Evolutionary conservation across 2,113 vertebrate species (phyloP), one percentile per base, ranked within the genome.

Genomic region (Perccottus glenii): DNA sequence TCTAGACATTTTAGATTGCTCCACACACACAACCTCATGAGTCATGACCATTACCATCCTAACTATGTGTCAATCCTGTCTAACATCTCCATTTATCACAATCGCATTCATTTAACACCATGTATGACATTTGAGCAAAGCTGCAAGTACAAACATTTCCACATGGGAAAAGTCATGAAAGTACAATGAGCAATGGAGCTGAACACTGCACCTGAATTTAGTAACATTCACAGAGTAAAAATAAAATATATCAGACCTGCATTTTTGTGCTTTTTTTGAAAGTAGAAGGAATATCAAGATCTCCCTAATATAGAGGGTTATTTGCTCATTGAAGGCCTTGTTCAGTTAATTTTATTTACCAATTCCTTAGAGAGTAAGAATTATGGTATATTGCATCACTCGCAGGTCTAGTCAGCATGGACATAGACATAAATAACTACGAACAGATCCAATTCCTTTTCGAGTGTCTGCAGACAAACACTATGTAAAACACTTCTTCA

Each of bases 21-120:
- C 38, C 75, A 57, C 77, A 89, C 77, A 85, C 75, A 88, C 76
- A 78, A 55, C 35, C 52, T 38, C 63, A 71, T 48, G 46, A 73
- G 33, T 38, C 63, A 71, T 48, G 46, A 73, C 75, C 75, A 90
- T 92, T 92, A 91, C 81, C 83, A 75, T 90, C 82, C 80, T 59
- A 85, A 86, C 86, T 76, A 75, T 47, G 81, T 90, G 92, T 88
- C 90, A 89, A 81, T 85, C 82, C 80, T 71, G 87, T 89, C 87
- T 69, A 89, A 87, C 82, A 67, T 86, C 84, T 83, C 80, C 91
- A 92, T 93, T 91, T 82, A 91, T 93, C 92, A 91, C 88, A 87
- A 89, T 91, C 87, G 80, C 70, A 78, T 83, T 81, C 75, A 85
- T 88, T 87, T 89, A 90, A 68, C 68, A 47, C 60, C 74, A 47